phyloP scores from a whole-genome alignment of 2,888 invertebrate species.

The Lycocerus yunnanus region DNA sequence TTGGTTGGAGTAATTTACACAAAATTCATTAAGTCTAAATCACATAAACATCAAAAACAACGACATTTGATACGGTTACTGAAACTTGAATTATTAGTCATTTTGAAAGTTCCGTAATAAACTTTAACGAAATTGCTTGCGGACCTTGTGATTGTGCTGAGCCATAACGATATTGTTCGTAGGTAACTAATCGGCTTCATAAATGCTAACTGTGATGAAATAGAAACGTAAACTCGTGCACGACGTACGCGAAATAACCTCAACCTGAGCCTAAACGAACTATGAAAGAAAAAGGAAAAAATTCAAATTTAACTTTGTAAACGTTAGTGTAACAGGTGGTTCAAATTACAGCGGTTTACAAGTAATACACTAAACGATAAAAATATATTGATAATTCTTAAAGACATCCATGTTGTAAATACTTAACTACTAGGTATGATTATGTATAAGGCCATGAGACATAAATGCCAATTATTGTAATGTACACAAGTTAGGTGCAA shows the following conservation, averaged over 20 bases:
- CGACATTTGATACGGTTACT: background rate
- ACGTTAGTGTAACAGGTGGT: slow-evolving; percentile 50
- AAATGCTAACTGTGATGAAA: slow-evolving; percentile 19
- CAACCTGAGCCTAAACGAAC: slow-evolving; percentile 9
- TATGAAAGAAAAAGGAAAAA: slow-evolving; percentile 25
- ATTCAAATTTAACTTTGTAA: slow-evolving; percentile 34
- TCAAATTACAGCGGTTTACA: slow-evolving; percentile 53
- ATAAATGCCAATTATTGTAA: slow-evolving; percentile 33
- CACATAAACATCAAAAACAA: background rate
- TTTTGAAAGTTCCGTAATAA: slow-evolving; percentile 1
- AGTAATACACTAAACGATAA: slow-evolving; percentile 46
- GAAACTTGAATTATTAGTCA: background rate
- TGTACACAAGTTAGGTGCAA: slow-evolving; percentile 17
- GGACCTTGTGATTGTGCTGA: slow-evolving; percentile 13
- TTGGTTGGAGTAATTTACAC: background rate
- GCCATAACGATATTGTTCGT: slow-evolving; percentile 9
- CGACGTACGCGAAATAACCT: slow-evolving; percentile 18
- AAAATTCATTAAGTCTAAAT: background rate
- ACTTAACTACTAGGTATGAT: slow-evolving; percentile 26
- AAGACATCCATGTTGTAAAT: slow-evolving; percentile 33
- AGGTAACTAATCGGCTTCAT: slow-evolving; percentile 13
- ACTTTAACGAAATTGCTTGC: slow-evolving; percentile 13
- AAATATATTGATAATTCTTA: slow-evolving; percentile 44
- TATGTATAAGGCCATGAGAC: slow-evolving; percentile 31
- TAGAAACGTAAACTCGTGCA: slow-evolving; percentile 20